These are phyloP conservation scores for Sylvietta virens DNA, from an alignment of 2,113 vertebrate genomes.

Conservation along the genomic window DNA sequence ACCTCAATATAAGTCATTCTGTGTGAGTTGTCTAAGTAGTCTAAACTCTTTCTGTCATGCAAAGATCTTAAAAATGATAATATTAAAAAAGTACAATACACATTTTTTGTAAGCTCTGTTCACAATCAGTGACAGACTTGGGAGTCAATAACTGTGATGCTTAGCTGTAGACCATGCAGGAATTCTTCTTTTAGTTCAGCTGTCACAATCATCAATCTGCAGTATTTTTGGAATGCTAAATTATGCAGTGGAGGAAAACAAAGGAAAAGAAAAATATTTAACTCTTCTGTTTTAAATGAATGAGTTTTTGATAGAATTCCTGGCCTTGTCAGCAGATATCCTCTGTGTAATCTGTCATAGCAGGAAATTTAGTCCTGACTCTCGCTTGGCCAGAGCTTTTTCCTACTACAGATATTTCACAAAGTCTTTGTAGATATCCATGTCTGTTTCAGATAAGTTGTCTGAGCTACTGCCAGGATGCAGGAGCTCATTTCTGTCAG, in stretches of 20 bases:
- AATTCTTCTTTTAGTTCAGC: not conserved
- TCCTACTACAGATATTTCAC: rapidly evolving
- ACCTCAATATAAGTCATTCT: not conserved
- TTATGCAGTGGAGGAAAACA: not conserved
- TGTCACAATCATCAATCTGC: not conserved
- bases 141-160: not conserved
- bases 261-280: not conserved
- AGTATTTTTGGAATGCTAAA: not conserved
- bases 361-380: not conserved
- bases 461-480: not conserved
- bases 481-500: not conserved
- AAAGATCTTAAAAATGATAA: not conserved
- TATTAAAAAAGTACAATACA: not conserved
- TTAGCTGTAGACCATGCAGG: not conserved
- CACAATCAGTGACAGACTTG: not conserved
- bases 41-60: not conserved
- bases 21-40: not conserved
- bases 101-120: not conserved
- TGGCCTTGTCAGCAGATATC: not conserved
- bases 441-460: not conserved
- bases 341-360: not conserved
- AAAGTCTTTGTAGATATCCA: not conserved
- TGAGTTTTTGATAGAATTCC: not conserved
- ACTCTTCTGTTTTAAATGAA: not conserved
- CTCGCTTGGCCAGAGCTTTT: not conserved